Conservation (phyloP, 2,797 vertebrate species). For the Aeoliscus strigatus region DNA sequence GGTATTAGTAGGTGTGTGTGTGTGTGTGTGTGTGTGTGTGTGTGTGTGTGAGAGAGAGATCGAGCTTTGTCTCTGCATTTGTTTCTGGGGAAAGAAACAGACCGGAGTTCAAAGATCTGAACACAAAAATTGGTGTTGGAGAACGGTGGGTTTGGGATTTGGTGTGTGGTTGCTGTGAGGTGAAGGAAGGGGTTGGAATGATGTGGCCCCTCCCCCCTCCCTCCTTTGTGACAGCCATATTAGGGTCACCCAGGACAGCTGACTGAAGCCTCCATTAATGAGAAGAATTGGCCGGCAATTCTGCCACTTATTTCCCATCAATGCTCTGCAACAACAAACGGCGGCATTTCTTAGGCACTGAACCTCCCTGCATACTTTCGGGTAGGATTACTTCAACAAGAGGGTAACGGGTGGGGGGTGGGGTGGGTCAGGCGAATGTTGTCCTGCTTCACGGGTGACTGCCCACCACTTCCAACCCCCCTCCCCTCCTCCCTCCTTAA, state of each 20-base stretch:
- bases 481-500: constrained; percentile 37
- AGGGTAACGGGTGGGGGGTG: constrained; percentile 45
- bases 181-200: constrained; percentile 21
- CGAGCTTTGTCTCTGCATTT: constrained; percentile 18
- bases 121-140: constrained; percentile 31
- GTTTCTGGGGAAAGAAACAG: constrained; percentile 32
- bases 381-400: constrained; percentile 57
- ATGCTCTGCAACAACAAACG: constrained; percentile 60
- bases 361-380: constrained; percentile 35
- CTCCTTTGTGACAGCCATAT: constrained; percentile 55
- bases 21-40: no score
- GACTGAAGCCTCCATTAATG: constrained; percentile 66
- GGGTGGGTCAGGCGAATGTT: constrained; percentile 46
- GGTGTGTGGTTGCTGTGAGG: constrained; percentile 36
- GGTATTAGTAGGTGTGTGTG: no score
- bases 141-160: constrained; percentile 52
- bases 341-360: constrained; percentile 30
- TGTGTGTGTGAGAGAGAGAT: no score
- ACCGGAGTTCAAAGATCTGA: constrained; percentile 35
- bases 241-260: constrained; percentile 61
- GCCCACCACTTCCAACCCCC: constrained; percentile 26
- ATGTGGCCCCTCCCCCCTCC: constrained; percentile 20
- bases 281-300: constrained; percentile 67
- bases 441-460: constrained; percentile 50
- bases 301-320: constrained; percentile 69